A percentile compares a stretch with the other conserved stretches of the same genome.
Conservation (phyloP, 2,113 vertebrate species). For the Coreoperca whiteheadi region DNA sequence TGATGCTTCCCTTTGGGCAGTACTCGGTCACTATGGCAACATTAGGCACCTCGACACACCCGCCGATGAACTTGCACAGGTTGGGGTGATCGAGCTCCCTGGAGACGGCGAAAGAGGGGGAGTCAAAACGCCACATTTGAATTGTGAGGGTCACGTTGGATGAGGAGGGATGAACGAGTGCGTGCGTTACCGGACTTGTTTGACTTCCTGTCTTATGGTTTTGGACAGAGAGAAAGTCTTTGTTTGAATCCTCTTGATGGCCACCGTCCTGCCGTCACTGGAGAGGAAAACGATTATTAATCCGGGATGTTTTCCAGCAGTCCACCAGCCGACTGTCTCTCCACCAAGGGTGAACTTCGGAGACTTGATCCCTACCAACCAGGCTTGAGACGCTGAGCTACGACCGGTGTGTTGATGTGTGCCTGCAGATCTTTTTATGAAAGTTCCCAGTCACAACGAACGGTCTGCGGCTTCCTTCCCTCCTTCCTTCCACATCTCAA, state of each 20-base stretch:
- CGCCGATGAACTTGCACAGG: slow-evolving; percentile 90
- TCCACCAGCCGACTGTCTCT: neutral
- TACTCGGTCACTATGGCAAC: slow-evolving; percentile 90
- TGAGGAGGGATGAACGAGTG: neutral
- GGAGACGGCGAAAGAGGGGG: neutral
- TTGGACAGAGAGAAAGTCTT: slow-evolving; percentile 87
- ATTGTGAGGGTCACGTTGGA: neutral
- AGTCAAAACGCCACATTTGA: neutral
- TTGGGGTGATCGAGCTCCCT: slow-evolving; percentile 92
- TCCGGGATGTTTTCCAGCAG: neutral
- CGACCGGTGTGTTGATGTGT: no score
- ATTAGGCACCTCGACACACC: slow-evolving; percentile 87
- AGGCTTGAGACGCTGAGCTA: neutral
- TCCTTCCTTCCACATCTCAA: no score
- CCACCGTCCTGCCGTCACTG: slow-evolving; percentile 88
- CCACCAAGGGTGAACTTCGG: neutral
- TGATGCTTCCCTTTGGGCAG: slow-evolving; percentile 90
- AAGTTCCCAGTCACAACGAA: neutral
- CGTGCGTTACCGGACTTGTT: slow-evolving; percentile 86
- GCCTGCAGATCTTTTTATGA: neutral
- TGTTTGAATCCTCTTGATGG: slow-evolving; percentile 88
- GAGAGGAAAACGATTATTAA: slow-evolving; percentile 13
- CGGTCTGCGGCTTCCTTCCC: neutral
- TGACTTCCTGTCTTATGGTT: slow-evolving; percentile 88
- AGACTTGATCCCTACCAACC: neutral